These are phyloP conservation scores for Drepana falcataria DNA, from an alignment of 2,888 invertebrate genomes.

Conservation along the genomic window DNA sequence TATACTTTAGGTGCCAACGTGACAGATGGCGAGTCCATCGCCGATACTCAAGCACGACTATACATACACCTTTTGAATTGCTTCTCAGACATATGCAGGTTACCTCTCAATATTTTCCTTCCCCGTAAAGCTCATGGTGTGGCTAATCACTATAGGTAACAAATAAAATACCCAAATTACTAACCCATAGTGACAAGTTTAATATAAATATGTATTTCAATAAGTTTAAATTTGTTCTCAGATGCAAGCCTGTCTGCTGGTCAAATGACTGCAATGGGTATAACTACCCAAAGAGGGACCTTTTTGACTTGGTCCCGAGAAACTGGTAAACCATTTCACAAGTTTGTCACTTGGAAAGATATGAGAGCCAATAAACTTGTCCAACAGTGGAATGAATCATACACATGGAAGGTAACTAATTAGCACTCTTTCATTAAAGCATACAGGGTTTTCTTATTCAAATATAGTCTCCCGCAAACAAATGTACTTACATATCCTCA, in stretches of 20 bases:
- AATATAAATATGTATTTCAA: background rate
- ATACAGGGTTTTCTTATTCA: no score
- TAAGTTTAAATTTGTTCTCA: conserved; percentile 47
- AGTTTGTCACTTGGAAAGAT: conserved; percentile 95
- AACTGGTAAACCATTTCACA: conserved; percentile 87
- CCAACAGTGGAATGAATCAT: conserved; percentile 87
- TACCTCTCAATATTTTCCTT: no score
- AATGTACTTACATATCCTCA: no score
- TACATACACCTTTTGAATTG: no score
- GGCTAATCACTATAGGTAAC: no score
- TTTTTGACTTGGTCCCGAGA: conserved; percentile 90
- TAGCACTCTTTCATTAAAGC: background rate
- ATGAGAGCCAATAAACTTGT: conserved; percentile 85
- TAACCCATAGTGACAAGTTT: background rate
- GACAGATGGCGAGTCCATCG: no score
- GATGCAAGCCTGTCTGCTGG: conserved; percentile 83
- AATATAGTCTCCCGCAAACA: no score
- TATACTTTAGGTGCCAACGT: no score
- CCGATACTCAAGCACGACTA: no score
- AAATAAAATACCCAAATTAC: no score
- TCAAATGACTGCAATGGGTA: conserved; percentile 88
- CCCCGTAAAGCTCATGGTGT: no score
- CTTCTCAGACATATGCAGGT: no score
- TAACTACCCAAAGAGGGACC: conserved; percentile 89
- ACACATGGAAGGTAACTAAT: conserved; percentile 79